Evolutionary conservation across 1,140 invertebrate genomes (phyloP).

Genomic region (Procambarus virginalis): DNA sequence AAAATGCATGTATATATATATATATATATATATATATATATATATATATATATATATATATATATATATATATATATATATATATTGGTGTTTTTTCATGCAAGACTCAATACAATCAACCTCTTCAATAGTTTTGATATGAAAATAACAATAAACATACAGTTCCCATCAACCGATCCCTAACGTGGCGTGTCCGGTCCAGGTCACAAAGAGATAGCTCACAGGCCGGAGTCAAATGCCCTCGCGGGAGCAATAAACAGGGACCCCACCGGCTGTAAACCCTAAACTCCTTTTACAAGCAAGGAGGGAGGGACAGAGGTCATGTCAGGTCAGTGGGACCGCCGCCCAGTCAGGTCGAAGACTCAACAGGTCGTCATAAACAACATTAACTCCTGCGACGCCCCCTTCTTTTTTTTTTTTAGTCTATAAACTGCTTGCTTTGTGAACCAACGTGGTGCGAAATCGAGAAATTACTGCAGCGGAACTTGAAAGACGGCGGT

Average conservation of each 20-base stretch:
- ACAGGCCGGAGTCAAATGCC: constrained; percentile 19
- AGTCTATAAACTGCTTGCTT: no score
- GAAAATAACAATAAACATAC: no score
- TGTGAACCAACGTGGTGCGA: neutral
- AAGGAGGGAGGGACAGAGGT: constrained; percentile 24
- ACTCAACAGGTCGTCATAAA: neutral
- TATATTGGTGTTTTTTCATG: no score
- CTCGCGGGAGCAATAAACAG: constrained; percentile 35
- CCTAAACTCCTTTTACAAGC: neutral
- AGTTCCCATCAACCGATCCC: no score
- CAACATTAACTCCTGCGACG: neutral
- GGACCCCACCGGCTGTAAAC: constrained; percentile 24
- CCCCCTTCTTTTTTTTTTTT: neutral
- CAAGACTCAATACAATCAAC: no score
- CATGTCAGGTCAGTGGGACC: constrained; percentile 13
- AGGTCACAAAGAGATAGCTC: constrained; percentile 3
- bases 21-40: no score
- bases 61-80: no score
- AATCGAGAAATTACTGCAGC: no score
- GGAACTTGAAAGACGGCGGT: neutral
- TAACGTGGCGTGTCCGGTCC: no score
- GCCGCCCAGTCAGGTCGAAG: neutral
- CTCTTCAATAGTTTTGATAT: no score
- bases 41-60: no score
- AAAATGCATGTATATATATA: no score